Conservation (phyloP, 1,140 invertebrate genomes). For the Tetragnatha versicolor region DNA sequence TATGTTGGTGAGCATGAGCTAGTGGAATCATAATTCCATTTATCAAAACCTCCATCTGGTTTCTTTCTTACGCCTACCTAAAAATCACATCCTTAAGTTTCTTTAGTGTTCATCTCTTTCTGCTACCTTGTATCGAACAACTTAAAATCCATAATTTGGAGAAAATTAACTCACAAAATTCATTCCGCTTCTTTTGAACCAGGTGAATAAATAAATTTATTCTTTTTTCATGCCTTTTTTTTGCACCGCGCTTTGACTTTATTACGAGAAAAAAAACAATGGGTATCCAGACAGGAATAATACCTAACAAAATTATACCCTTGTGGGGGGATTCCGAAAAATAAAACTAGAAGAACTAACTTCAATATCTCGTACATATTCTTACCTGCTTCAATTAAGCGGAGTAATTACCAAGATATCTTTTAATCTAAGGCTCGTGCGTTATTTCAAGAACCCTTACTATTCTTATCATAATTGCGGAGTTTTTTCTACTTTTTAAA, state of each 20-base stretch:
- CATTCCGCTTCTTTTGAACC: not conserved
- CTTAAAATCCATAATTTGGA: not conserved
- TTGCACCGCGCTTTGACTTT: not conserved
- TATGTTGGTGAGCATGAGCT: too few species aligned
- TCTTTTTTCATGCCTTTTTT: not conserved
- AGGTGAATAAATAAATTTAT: not conserved
- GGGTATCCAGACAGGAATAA: not conserved
- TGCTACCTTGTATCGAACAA: not conserved
- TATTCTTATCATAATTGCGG: constrained; percentile 41
- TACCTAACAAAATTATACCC: not conserved
- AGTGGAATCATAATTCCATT: too few species aligned
- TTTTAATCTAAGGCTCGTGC: constrained; percentile 30
- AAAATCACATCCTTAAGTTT: too few species aligned
- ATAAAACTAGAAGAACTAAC: not conserved
- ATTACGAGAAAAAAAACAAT: not conserved
- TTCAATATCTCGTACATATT: not conserved
- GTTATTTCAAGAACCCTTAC: constrained; percentile 42
- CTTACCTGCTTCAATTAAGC: constrained; percentile 31
- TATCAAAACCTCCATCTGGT: too few species aligned
- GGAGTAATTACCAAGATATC: constrained; percentile 30
- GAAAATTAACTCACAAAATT: not conserved
- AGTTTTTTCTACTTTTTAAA: constrained; percentile 8
- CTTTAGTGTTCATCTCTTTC: too few species aligned
- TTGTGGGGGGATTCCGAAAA: not conserved
- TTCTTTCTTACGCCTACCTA: too few species aligned